Evolutionary conservation across 2,113 vertebrate genomes (phyloP).

Genomic region (Speoplatyrhinus poulsoni): DNA sequence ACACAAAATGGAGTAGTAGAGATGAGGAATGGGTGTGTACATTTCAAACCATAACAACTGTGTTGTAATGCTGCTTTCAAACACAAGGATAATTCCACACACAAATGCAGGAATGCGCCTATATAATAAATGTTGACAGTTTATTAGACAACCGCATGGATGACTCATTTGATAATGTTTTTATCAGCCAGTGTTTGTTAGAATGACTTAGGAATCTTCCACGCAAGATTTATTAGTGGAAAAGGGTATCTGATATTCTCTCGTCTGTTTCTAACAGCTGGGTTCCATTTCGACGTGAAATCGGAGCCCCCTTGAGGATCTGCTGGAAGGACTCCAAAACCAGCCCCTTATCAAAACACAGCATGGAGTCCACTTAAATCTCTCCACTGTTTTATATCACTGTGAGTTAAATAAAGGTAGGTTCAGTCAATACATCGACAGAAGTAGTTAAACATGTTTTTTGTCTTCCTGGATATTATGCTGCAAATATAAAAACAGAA

Average conservation of each 20-base stretch:
- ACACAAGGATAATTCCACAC: no score
- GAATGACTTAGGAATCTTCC: conserved; percentile 8
- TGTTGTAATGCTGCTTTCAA: no score
- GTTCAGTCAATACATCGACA: conserved; percentile 22
- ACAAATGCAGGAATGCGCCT: background rate
- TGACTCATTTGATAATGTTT: background rate
- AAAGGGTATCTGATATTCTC: conserved; percentile 39
- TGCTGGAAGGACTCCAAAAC: conserved; percentile 23
- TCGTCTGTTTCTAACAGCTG: conserved; percentile 44
- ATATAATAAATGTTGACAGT: background rate
- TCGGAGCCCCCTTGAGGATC: conserved; percentile 47
- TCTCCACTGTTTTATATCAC: conserved; percentile 31
- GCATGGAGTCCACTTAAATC: conserved; percentile 51
- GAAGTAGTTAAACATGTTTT: background rate
- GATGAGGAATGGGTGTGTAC: no score
- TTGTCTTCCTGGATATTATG: background rate
- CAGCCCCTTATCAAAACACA: conserved; percentile 60
- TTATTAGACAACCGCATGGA: background rate
- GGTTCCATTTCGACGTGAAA: conserved; percentile 57
- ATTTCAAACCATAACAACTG: no score
- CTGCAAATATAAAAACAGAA: background rate
- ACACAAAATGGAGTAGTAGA: no score
- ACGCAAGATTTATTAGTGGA: conserved; percentile 41
- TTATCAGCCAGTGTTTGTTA: conserved; percentile 1
- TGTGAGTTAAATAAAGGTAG: conserved; percentile 35